Evolutionary conservation across 1,140 invertebrate genomes (phyloP), one percentile per base, ranked within the genome.

Genomic region (Drosophila pruinosa): DNA sequence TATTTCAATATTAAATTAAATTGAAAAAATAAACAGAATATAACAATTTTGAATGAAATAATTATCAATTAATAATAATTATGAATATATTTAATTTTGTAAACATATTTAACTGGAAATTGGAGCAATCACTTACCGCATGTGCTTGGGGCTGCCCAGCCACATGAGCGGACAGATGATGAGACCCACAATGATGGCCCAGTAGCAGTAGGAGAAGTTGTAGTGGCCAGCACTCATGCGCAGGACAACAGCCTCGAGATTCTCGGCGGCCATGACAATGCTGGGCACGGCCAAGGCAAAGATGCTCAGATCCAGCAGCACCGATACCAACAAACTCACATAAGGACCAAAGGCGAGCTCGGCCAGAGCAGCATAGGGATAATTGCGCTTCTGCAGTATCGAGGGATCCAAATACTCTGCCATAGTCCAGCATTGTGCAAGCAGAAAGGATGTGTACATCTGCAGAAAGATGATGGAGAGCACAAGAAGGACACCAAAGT

Each of bases 101-200:
- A n/a, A n/a, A n/a, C n/a, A n/a, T n/a, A n/a, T n/a, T n/a, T n/a
- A n/a, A n/a, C n/a, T n/a, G n/a, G n/a, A n/a, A n/a, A n/a, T n/a
- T n/a, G 3, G 5, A n/a, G 34, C 6, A 14, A 56, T 6, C 2
- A 17, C 7, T 93, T 92, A 96, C 96, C 96, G 95, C 95, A 96
- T 96, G 81, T 96, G 95, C 89, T 96, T 95, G 0, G 96, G 96
- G 75, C 95, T 96, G 41, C 95, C 95, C n/a, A 96, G 92, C 95
- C 95, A 96, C 93, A 96, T 94, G 38, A 96, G 90, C 0, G 96
- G 95, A 73, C 95, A 96, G 4, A 96, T 91, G 47, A 95, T 76
- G 2, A 95, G 50, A 0, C 95, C 95, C 4, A 96, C 92, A 5
- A 96, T 77, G 2, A 96, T 88, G 75, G 96, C 93, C 95, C 95